Evolutionary conservation across 92 coral and sea anemone genomes (phyloP).

Genomic region (Hydrozoanthus gracilis): DNA sequence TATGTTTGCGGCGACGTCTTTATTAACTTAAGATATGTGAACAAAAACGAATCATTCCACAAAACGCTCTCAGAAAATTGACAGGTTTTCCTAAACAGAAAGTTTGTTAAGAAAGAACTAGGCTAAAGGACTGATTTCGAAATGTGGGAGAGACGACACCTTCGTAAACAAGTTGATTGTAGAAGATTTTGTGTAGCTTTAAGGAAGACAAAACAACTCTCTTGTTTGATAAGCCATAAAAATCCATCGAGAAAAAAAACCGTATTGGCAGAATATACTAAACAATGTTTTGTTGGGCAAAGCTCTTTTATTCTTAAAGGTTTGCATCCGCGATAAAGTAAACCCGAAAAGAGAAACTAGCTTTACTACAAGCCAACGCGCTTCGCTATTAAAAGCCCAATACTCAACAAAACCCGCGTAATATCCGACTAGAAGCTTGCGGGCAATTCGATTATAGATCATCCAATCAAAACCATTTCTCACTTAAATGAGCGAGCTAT

Average conservation of each 20-base stretch:
- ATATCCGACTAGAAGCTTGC: conserved; percentile 44
- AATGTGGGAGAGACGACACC: conserved; percentile 6
- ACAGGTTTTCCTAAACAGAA: background rate
- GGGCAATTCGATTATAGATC: conserved; percentile 24
- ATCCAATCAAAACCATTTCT: conserved; percentile 30
- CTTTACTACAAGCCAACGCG: conserved; percentile 17
- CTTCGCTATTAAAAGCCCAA: background rate
- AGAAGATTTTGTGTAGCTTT: conserved; percentile 3
- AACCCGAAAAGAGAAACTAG: background rate
- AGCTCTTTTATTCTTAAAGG: background rate
- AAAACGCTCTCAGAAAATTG: background rate
- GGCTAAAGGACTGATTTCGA: background rate
- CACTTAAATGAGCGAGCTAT: conserved; percentile 26
- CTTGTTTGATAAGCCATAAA: conserved; percentile 21
- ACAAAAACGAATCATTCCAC: background rate
- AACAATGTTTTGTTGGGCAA: background rate
- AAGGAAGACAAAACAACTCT: conserved; percentile 39
- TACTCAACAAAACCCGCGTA: background rate
- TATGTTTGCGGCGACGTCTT: background rate
- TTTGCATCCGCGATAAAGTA: background rate
- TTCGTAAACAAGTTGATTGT: conserved; percentile 22
- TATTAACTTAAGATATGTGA: conserved; percentile 15
- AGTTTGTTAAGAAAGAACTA: background rate
- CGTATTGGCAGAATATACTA: background rate
- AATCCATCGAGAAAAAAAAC: background rate